Base-by-base conservation (phyloP, 1,140 invertebrate genomes). In the Lordiphosa stackelbergi region DNA sequence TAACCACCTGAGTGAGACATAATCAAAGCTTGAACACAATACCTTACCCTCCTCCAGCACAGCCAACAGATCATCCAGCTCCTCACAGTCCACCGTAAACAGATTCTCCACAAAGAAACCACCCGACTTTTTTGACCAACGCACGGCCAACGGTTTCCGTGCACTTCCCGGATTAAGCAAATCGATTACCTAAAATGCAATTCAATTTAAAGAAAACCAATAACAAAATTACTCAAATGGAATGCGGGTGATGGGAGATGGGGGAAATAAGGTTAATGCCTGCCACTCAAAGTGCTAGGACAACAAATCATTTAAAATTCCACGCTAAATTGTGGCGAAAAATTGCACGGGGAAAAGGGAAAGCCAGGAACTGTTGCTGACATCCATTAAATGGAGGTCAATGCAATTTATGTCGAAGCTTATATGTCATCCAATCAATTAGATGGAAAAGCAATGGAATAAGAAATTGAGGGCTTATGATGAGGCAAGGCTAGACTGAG, bases 101-200 rank as follows among this genome's bases (percentile, higher is more conserved):
- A 97, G 90, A 88, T 98, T 98, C 87, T 98, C 97, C 6, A 98
- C 96, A 85, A 97, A 98, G 86, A 98, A 98, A 3, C 96, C 95
- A 42, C 95, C 90, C 6, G 91, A 92, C 85, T 97, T 96, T 87
- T 97, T 97, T 11, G 95, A 95, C 96, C 97, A 98, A 43, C 97
- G 88, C 2, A 98, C 95, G 46, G 94, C 92, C 42, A 97, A 88
- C 1, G 97, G 92, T 85, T 96, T 95, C 41, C 94, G 90, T 1
- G 91, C 89, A 57, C 90, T 92, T n/a, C 95, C 95, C 0, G 95
- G 94, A 90, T 98, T 98, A 35, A 98, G 89, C 40, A 98, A 90
- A 90, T 98, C 97, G 86, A 98, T 95, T 41, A 98, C 96, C 96
- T 97, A 78, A 61, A 72, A 81, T 83, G 36, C 66, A 81, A 71